phyloP scores from a whole-genome alignment of 2,888 invertebrate genomes.

The Perizoma flavofasciatum region DNA sequence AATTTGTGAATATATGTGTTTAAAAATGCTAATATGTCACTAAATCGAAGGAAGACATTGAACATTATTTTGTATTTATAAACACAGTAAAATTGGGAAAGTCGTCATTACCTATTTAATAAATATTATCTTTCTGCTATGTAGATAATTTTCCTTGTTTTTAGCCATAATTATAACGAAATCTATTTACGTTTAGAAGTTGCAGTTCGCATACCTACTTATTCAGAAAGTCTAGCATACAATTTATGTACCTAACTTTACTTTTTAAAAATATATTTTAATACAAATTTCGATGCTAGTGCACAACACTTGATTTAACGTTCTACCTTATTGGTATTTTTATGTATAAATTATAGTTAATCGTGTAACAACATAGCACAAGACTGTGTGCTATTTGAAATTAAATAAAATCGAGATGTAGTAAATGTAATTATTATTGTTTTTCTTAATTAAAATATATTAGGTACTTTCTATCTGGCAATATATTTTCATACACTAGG shows the following conservation, averaged over 20 bases:
- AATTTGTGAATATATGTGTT: conserved; percentile 21
- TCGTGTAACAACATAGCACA: conserved; percentile 74
- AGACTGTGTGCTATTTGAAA: conserved; percentile 70
- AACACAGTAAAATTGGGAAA: conserved; percentile 9
- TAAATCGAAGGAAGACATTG: conserved; percentile 8
- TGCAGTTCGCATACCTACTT: conserved; percentile 23
- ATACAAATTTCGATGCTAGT: conserved; percentile 58
- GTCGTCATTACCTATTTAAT: conserved; percentile 11
- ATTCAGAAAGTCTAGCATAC: conserved; percentile 16
- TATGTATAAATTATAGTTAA: conserved; percentile 57
- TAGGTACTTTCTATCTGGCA: too few species aligned
- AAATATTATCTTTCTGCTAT: conserved; percentile 27
- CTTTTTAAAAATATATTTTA: conserved; percentile 43
- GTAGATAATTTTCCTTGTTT: conserved; percentile 21
- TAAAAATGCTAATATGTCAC: conserved; percentile 21
- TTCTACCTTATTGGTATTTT: conserved; percentile 62
- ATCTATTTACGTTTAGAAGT: conserved; percentile 23
- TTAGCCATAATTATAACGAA: conserved; percentile 48
- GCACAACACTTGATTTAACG: conserved; percentile 66
- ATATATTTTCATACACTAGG: too few species aligned
- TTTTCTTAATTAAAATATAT: conserved; percentile 9
- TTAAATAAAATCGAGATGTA: conserved; percentile 68
- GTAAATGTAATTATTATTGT: conserved; percentile 35
- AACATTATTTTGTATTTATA: conserved; percentile 16
- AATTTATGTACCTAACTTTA: conserved; percentile 21